Base-by-base conservation (phyloP, 2,113 vertebrate genomes). In the Synchiropus splendidus region DNA sequence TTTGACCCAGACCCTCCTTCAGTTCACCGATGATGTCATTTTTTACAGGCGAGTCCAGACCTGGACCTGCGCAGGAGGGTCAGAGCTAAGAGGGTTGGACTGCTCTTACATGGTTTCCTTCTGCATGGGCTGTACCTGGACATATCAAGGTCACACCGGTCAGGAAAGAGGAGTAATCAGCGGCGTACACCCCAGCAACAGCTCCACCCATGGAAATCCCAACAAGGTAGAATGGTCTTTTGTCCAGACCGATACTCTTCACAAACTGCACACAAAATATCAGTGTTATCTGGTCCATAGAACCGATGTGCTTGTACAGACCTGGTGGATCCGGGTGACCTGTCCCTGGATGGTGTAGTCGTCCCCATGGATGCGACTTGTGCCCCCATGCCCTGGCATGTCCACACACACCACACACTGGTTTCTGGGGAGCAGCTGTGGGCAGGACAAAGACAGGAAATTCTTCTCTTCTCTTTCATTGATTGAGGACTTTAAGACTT, bases 321-420 rank as follows among this genome's bases (percentile, higher is more conserved):
- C 94, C 94, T 97, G 90, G 61, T 88, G 89, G 78, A 98, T 88
- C 36, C 93, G 84, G 46, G 67, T 76, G 0, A 88, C 91, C 80
- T 98, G 95, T 1, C 92, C 93, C 0, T 77, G 82, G 47, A 92
- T 90, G 66, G 89, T 89, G 67, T 92, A 92, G 75, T 98, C 93
- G 4, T 89, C 85, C 15, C 82, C 52, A 6, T 83, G 75, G 0
- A 89, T 91, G 16, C 92, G 89, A 4, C 88, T 89, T 0, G 95
- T 98, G 1, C 91, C 91, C 46, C 86, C 91, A 0, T 98, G 95
- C 15, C 95, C 95, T 0, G 95, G 95, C 92, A 98, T 90, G 75
- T 98, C 95, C 43, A 98, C 83, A 1, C 91, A 94, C 44, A 98
- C 62, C 76, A 98, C 62, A 41, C 98, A 92, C 45, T 88, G 64